Base-by-base conservation (phyloP, 2,888 invertebrate genomes). In the Protodeltote pygarga region DNA sequence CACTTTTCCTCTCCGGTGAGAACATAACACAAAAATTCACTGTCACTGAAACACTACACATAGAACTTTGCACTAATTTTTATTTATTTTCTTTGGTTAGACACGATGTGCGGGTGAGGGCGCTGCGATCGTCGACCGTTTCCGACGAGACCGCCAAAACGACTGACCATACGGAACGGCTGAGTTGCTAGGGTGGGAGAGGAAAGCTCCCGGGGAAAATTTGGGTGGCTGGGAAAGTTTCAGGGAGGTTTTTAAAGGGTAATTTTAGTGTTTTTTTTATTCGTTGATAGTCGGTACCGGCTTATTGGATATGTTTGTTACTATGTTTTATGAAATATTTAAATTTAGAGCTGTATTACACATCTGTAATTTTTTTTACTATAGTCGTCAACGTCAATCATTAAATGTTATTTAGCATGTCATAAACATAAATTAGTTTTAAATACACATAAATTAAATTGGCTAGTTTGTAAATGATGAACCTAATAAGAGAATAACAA, bases 61-160 rank as follows among this genome's bases (percentile, higher is more conserved):
- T 47, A 59, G 44, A 59, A 55, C 59, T 67, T 52, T 48, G 50
- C 73, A 66, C 71, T 52, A 69, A 63, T 61, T 52, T 61, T 59
- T 71, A 62, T 70, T 65, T 67, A 58, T 68, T 66, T 71, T 73
- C 67, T 68, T 75, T 65, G 63, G 55, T 67, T 63, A 66, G 31
- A 75, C 67, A 74, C 85, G 84, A 81, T 53, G 70, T 62, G 52
- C 64, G 61, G 23, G 24, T 8, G 11, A 13, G 44, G 28, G 57
- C 53, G 54, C 44, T 21, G 42, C 32, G 50, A 39, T 65, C 67
- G 75, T 55, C 84, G 81, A 65, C 75, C 82, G 81, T 65, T 51
- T 79, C 59, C 63, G 44, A 45, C 75, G 71, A 73, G 77, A 82
- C 83, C 88, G 85, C 85, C 81, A 80, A 83, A 83, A 75, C 76